Evolutionary conservation across 1,140 invertebrate genomes (phyloP), one percentile per base, ranked within the genome.

Genomic region (Brachionus calyciflorus): DNA sequence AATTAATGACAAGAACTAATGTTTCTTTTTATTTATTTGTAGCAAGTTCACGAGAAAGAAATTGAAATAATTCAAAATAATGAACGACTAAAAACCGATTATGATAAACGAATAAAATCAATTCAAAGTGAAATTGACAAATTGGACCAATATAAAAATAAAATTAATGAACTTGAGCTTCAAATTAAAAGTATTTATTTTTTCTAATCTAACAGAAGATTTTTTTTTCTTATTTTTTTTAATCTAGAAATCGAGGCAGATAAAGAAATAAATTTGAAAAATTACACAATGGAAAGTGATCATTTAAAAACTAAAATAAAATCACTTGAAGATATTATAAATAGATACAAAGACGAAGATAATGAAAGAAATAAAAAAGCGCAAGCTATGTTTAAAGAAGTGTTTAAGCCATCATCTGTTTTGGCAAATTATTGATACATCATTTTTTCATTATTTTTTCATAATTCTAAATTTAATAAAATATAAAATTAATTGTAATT

Each of bases 71-170:
- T 57, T 17, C 37, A 76, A 55, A 60, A 41, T 41, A 44, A 49
- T 48, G 73, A 76, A 57, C 55, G 21, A 55, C 3, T 55, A 26
- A 76, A 76, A 60, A 28, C 37, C 4, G 73, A 76, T 44, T 76
- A 57, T 60, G 73, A 76, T 2, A 53, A 40, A 46, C 28, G 49
- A 57, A 6, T 76, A 5, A 17, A 19, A 57, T 41, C 21, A n/a
- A 76, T 76, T 40, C 73, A 76, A 57, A 55, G 12, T 28, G 73
- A 76, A 28, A 76, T 76, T 26, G 73, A 76, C 40, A 24, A 14
- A 40, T 12, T 28, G 10, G 73, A 76, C 48, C 44, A 76, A 48
- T 48, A 17, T 3, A 76, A 76, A 24, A n/a, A 41, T 12, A 46
- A 49, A 44, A 57, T 57, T 0, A 57, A 55, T 33, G 49, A 76